phyloP scores from a whole-genome alignment of 2,113 vertebrate species.

The Microtus richardsoni region DNA sequence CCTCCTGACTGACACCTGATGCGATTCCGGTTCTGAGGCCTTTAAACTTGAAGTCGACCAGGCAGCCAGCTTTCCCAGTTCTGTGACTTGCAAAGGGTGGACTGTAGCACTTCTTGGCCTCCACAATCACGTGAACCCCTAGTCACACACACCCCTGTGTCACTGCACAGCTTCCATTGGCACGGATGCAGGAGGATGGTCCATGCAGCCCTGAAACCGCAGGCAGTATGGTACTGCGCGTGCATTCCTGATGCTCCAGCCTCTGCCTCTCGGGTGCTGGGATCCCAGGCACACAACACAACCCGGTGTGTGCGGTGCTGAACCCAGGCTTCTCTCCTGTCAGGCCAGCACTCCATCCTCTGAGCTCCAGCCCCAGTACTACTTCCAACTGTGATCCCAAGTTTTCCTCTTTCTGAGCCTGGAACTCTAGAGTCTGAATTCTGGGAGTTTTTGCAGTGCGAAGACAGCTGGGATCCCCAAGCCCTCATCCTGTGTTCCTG shows the following conservation, averaged over 20 bases:
- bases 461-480: neutral
- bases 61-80: neutral
- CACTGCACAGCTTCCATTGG: neutral
- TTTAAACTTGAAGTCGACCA: neutral
- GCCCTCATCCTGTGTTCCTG: neutral
- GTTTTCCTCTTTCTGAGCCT: neutral
- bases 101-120: too few species aligned
- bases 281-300: neutral
- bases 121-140: neutral
- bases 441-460: neutral
- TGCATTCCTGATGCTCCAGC: neutral
- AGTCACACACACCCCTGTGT: too few species aligned
- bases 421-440: neutral
- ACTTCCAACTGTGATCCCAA: neutral
- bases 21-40: neutral
- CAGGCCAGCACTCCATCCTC: neutral
- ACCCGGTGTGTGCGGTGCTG: neutral
- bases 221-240: too few species aligned
- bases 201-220: neutral
- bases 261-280: neutral
- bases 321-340: neutral
- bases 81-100: neutral
- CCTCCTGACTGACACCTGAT: neutral
- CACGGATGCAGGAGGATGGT: neutral
- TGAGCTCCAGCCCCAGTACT: neutral